phyloP scores from a whole-genome alignment of 1,140 invertebrate species.

The Melitaea cinxia region DNA sequence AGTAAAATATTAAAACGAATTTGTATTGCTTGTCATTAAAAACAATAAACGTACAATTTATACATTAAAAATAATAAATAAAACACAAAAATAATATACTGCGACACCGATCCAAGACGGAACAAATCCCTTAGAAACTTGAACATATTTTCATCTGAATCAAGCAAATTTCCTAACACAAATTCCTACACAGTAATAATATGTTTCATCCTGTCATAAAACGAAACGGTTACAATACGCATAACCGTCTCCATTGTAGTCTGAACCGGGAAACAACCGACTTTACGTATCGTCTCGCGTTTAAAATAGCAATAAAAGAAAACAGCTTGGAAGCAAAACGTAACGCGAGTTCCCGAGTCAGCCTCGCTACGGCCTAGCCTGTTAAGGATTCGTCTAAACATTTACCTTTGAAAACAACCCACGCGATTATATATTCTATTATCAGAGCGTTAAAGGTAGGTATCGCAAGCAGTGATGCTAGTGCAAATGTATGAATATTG shows the following conservation, averaged over 20 bases:
- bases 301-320: conserved; percentile 25
- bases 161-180: background rate
- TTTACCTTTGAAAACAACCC: conserved; percentile 16
- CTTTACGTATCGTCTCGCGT: conserved; percentile 14
- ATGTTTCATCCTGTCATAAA: conserved; percentile 18
- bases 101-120: no score
- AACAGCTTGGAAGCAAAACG: conserved; percentile 13
- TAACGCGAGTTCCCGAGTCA: conserved; percentile 5
- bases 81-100: no score
- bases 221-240: conserved; percentile 15
- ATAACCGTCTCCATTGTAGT: conserved; percentile 12
- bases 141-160: background rate
- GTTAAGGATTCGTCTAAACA: conserved; percentile 37
- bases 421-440: conserved; percentile 21
- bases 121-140: no score
- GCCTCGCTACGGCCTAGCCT: conserved; percentile 8
- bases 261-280: conserved; percentile 16
- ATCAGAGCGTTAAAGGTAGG: conserved; percentile 10
- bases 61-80: no score
- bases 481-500: conserved; percentile 41
- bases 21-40: no score
- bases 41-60: no score
- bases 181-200: conserved; percentile 5
- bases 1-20: no score
- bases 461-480: background rate